Conservation (phyloP, 2,888 invertebrate genomes). For the Epirrhoe tristata region DNA sequence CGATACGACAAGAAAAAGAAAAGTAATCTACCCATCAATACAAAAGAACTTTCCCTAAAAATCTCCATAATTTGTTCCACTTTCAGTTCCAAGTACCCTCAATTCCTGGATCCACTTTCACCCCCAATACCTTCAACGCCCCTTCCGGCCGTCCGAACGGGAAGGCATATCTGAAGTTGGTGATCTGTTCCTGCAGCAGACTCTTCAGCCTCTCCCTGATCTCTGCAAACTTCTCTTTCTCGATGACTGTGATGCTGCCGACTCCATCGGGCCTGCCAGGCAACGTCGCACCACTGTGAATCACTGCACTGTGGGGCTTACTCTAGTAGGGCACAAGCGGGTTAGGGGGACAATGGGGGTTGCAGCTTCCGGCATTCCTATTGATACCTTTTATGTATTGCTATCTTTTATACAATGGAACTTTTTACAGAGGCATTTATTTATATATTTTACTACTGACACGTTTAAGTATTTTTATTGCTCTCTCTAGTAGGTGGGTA, state of each 20-base stretch:
- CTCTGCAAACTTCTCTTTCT: slow-evolving; percentile 98
- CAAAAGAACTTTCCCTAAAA: too few relatives aligned
- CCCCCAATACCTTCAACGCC: slow-evolving; percentile 92
- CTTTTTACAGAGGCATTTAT: too few relatives aligned
- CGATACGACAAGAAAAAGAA: too few relatives aligned
- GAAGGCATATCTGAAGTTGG: slow-evolving; percentile 99
- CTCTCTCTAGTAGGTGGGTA: too few relatives aligned
- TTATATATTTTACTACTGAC: too few relatives aligned
- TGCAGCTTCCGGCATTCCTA: slow-evolving; percentile 42
- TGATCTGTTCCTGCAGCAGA: slow-evolving; percentile 98
- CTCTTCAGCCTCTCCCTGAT: slow-evolving; percentile 97
- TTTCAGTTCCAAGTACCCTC: too few relatives aligned
- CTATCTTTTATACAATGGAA: too few relatives aligned
- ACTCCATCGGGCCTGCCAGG: slow-evolving; percentile 97
- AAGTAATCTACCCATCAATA: too few relatives aligned
- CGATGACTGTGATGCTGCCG: slow-evolving; percentile 98
- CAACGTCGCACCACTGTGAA: slow-evolving; percentile 84
- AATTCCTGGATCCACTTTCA: too few relatives aligned
- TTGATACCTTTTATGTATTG: background rate
- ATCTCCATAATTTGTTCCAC: too few relatives aligned
- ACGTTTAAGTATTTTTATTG: too few relatives aligned
- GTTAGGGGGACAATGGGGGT: slow-evolving; percentile 69
- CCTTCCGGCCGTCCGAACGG: slow-evolving; percentile 99
- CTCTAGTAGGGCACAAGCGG: slow-evolving; percentile 82
- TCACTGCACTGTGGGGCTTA: slow-evolving; percentile 80